Conservation (phyloP, 1,140 invertebrate genomes). For the Drosophila melanica region DNA sequence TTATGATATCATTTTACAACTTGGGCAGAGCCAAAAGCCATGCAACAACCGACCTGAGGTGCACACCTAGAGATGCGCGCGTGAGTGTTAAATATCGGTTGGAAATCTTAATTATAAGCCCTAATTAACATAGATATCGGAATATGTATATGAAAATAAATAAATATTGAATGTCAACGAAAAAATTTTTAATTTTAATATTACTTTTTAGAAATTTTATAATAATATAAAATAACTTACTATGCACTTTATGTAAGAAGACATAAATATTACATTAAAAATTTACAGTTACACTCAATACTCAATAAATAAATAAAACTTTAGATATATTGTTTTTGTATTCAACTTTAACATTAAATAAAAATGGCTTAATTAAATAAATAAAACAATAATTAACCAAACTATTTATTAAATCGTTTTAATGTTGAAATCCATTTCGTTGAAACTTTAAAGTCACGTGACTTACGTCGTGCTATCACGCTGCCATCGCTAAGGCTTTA, state of each 20-base stretch:
- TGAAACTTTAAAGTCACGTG: not conserved
- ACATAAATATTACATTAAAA: too few species aligned
- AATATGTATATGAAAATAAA: too few species aligned
- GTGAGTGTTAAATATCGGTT: constrained; percentile 17
- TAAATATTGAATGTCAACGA: too few species aligned
- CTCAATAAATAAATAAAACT: too few species aligned
- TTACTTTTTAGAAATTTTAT: too few species aligned
- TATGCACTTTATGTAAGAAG: too few species aligned
- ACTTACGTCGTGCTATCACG: constrained; percentile 6
- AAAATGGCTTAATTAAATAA: not conserved
- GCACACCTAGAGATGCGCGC: constrained; percentile 33
- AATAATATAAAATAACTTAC: too few species aligned
- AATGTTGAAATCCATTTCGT: not conserved
- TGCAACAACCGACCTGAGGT: constrained; percentile 34
- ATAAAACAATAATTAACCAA: not conserved
- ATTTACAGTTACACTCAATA: too few species aligned
- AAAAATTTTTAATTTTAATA: too few species aligned
- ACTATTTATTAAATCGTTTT: not conserved
- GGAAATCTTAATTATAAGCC: not conserved
- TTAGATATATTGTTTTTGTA: too few species aligned
- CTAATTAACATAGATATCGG: too few species aligned
- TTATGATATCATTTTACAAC: constrained; percentile 83
- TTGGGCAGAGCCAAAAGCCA: constrained; percentile 64
- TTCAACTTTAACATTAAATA: too few species aligned
- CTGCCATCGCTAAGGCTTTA: constrained; percentile 48